Evolutionary conservation across 2,113 vertebrate species (phyloP).

Genomic region (Narcine bancroftii): DNA sequence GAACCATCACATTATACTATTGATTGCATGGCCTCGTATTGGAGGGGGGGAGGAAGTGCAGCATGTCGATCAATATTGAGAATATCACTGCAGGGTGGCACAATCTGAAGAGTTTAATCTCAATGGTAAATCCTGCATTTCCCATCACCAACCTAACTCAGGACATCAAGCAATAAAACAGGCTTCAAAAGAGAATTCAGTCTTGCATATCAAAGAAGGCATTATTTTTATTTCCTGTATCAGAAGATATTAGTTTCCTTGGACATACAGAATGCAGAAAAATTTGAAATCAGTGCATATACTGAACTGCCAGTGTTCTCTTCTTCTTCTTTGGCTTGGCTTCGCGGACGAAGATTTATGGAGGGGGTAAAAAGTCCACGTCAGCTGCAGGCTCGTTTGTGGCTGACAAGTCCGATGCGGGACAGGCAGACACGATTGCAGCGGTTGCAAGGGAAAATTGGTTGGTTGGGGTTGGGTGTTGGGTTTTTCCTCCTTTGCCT

Average conservation of each 20-base stretch:
- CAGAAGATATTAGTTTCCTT: background rate
- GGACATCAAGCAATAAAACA: background rate
- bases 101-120: background rate
- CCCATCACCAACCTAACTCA: background rate
- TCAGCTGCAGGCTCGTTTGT: too few relatives aligned
- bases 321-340: too few relatives aligned
- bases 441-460: too few relatives aligned
- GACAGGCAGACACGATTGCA: too few relatives aligned
- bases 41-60: background rate
- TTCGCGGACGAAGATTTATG: too few relatives aligned
- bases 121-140: background rate
- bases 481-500: too few relatives aligned
- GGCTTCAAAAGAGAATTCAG: background rate
- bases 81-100: background rate
- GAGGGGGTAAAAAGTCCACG: too few relatives aligned
- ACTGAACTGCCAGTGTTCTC: background rate
- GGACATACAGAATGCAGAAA: background rate
- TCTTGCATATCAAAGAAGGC: background rate
- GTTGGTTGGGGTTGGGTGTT: too few relatives aligned
- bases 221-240: background rate
- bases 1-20: too few relatives aligned
- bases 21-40: too few relatives aligned
- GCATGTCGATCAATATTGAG: background rate
- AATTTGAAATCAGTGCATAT: background rate
- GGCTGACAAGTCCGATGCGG: too few relatives aligned